Evolutionary conservation across 2,888 invertebrate genomes (phyloP).

Genomic region (Cephonodes hylas): DNA sequence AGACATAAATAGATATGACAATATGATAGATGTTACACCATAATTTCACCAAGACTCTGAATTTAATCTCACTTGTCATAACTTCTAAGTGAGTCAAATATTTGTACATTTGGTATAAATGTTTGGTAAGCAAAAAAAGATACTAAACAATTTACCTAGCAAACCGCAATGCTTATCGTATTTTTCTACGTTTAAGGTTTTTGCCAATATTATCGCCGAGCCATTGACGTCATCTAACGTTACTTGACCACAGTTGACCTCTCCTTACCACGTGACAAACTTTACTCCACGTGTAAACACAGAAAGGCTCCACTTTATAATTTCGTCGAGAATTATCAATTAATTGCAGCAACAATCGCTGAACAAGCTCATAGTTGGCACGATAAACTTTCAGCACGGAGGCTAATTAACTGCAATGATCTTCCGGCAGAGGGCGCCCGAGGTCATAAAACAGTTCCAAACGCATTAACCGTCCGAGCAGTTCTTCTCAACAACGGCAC

Average conservation of each 20-base stretch:
- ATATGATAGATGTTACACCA: too few relatives aligned
- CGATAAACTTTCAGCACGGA: constrained; percentile 5
- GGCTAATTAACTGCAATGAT: constrained; percentile 9
- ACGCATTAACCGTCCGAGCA: constrained; percentile 31
- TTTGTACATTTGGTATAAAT: too few relatives aligned
- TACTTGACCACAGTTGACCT: neutral
- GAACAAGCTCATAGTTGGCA: neutral
- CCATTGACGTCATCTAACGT: neutral
- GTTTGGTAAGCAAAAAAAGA: neutral
- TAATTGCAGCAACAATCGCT: constrained; percentile 21
- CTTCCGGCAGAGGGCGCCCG: constrained; percentile 7
- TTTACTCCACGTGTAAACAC: too few relatives aligned
- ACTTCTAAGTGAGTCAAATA: too few relatives aligned
- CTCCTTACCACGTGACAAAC: neutral
- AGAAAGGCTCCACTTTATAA: too few relatives aligned
- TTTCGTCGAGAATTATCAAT: too few relatives aligned
- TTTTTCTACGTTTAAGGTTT: neutral
- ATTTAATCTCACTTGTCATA: too few relatives aligned
- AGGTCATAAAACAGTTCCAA: constrained; percentile 19
- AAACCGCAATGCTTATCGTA: neutral
- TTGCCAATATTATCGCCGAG: neutral
- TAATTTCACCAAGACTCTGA: too few relatives aligned
- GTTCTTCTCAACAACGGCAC: constrained; percentile 36
- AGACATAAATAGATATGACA: too few relatives aligned
- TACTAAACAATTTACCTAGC: neutral